These are phyloP conservation scores for Brachionus koreanus DNA, from an alignment of 1,140 invertebrate species.

Conservation along the genomic window DNA sequence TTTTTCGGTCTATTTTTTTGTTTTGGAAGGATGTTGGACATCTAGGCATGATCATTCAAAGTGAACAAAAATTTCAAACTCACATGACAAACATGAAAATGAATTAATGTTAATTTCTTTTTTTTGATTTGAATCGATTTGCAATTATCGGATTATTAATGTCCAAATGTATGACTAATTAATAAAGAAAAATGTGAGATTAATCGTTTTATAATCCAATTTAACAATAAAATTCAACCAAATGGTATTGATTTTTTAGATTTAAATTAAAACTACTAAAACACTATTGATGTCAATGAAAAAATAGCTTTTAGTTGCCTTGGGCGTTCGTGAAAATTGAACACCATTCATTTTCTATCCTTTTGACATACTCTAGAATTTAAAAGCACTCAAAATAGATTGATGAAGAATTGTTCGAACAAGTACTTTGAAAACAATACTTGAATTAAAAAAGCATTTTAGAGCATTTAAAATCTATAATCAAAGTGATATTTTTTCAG, in stretches of 20 bases:
- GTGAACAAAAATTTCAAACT: too few relatives aligned
- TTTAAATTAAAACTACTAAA: background rate
- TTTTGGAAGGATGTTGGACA: too few relatives aligned
- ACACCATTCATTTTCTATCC: background rate
- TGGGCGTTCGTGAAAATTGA: background rate
- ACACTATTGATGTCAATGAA: background rate
- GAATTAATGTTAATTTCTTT: background rate
- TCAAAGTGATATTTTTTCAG: background rate
- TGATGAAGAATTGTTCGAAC: background rate
- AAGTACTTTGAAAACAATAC: slow-evolving; percentile 3
- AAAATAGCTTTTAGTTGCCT: background rate
- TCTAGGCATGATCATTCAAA: too few relatives aligned
- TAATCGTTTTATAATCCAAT: background rate
- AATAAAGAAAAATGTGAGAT: background rate
- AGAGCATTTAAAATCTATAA: background rate
- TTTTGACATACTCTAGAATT: background rate
- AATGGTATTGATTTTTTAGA: slow-evolving; percentile 8
- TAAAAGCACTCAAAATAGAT: background rate
- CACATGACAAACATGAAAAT: background rate
- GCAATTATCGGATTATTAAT: background rate
- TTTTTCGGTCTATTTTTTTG: too few relatives aligned
- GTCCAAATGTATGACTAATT: background rate
- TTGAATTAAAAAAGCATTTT: background rate
- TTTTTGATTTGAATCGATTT: background rate
- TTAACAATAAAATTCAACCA: background rate